Conservation (phyloP, 53 echinoderm and acorn worm genomes). For the Crossaster papposus region DNA sequence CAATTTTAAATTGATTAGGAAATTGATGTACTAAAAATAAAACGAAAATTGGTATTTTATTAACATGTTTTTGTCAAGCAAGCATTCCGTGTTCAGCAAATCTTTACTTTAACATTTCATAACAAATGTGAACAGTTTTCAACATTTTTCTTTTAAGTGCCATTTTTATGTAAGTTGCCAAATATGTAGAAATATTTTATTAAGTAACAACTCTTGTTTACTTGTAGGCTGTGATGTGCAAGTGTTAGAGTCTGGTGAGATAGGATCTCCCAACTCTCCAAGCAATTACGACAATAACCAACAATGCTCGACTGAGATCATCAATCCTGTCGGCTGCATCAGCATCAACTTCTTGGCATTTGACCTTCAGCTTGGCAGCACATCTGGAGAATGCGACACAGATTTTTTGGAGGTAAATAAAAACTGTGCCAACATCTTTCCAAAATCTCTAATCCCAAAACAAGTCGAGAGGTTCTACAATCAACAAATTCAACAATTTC, state of each 20-base stretch:
- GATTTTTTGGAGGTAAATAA: constrained; percentile 67
- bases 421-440: not conserved
- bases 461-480: no score
- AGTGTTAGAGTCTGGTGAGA: not conserved
- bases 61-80: not conserved
- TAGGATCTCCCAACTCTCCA: constrained; percentile 5
- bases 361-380: constrained; percentile 47
- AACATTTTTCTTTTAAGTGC: no score
- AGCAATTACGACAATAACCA: constrained; percentile 62
- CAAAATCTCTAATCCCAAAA: no score
- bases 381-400: constrained; percentile 25
- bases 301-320: constrained; percentile 58
- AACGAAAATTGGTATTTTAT: no score
- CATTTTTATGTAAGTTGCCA: not conserved
- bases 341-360: constrained; percentile 54
- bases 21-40: no score
- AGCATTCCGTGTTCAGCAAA: not conserved
- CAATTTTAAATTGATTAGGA: no score
- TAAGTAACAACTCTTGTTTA: not conserved
- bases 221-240: constrained; percentile 60
- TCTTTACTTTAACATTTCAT: no score
- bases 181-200: not conserved
- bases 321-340: constrained; percentile 51
- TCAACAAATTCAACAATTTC: no score
- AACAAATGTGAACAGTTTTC: no score